Conservation (phyloP, 1,140 invertebrate genomes). For the Lordiphosa clarofinis region DNA sequence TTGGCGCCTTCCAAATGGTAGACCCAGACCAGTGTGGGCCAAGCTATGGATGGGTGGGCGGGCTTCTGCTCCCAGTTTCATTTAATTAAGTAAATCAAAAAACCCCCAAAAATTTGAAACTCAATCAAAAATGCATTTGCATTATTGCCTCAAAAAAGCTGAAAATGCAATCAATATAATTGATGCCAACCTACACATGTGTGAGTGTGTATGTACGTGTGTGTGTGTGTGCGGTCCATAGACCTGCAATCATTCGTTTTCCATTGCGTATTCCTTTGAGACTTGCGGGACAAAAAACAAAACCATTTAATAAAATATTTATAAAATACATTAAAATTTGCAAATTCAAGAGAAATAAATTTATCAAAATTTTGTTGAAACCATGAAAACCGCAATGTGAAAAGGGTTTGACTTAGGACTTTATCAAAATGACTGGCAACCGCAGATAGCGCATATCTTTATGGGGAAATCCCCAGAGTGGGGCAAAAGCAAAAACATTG, state of each 20-base stretch:
- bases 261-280: conserved; percentile 10
- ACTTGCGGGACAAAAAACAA: not conserved
- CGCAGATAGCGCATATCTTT: too few relatives aligned
- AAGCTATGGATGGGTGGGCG: too few relatives aligned
- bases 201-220: conserved; percentile 1
- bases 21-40: too few relatives aligned
- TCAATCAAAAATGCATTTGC: conserved; percentile 12
- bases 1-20: conserved; percentile 66
- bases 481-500: too few relatives aligned
- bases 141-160: conserved; percentile 11
- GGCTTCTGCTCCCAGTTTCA: too few relatives aligned
- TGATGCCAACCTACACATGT: conserved; percentile 1
- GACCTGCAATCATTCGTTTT: conserved; percentile 4
- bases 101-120: conserved; percentile 4
- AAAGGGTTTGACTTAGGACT: too few relatives aligned
- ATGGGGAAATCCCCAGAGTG: too few relatives aligned
- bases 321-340: conserved; percentile 10
- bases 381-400: too few relatives aligned
- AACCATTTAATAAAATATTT: conserved; percentile 1
- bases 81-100: conserved; percentile 6
- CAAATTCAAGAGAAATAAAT: not conserved
- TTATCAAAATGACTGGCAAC: too few relatives aligned
- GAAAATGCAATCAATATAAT: conserved; percentile 14
- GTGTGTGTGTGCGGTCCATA: conserved; percentile 6
- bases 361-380: too few relatives aligned